Base-by-base conservation (phyloP, 2,797 vertebrate species). In the Syndactyla subalaris region DNA sequence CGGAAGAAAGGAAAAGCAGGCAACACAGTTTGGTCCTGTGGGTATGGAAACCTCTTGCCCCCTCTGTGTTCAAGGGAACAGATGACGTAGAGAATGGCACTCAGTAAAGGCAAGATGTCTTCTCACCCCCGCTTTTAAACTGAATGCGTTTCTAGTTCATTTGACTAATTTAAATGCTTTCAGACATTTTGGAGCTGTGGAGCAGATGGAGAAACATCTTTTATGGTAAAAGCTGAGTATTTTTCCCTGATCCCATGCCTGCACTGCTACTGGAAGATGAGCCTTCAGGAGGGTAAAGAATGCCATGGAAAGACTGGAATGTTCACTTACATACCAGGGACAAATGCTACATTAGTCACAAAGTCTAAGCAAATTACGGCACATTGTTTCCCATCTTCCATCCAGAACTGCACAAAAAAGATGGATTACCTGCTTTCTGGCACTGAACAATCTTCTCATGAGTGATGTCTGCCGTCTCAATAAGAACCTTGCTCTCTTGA, bases 361-460 rank as follows among this genome's bases (percentile, higher is more conserved):
- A 93, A 63, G 23, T 51, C 0, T 21, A 71, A 61, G 58, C 51
- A 81, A 91, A 84, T 43, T 13, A 27, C 6, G 29, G 63, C 38
- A 70, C 36, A 15, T 66, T 6, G 10, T 86, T 88, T 87, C 71
- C 57, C 67, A 52, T 29, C 32, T 68, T 49, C 34, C 52, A 74
- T 5, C 14, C 58, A 74, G 49, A 67, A 71, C 36, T 29, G 66
- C 51, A 72, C 68, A 55, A 20, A 59, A 67, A 34, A 70, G 29
- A 73, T 48, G 49, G 38, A 96, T 97, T 97, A 99, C 99, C 99
- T 98, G 99, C 98, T 98, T 98, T 99, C 97, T 99, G 99, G 97
- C 99, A 99, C 97, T 99, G 99, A 75, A 98, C 98, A 61, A 99
- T 99, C 97, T 98, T 98, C 97, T 99, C 98, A 9, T 99, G 98